Evolutionary conservation across 23 tunicate species (phyloP).

Genomic region (Pegea sp.): DNA sequence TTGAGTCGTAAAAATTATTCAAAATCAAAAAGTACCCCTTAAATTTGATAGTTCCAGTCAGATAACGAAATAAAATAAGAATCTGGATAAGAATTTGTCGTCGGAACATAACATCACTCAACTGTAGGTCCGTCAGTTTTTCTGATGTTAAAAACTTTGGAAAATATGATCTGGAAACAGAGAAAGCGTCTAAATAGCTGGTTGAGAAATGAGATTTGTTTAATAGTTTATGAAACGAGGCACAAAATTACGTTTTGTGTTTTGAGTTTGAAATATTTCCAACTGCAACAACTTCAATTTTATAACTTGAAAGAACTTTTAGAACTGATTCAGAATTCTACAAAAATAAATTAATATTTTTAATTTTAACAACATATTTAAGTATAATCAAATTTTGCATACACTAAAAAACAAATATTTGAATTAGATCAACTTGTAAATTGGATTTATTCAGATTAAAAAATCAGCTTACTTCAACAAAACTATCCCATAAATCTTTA

Average conservation of each 20-base stretch:
- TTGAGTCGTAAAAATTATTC: too few species aligned
- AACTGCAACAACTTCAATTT: constrained; percentile 31
- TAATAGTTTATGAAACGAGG: too few species aligned
- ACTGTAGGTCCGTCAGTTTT: constrained; percentile 62
- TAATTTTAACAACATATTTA: constrained; percentile 1
- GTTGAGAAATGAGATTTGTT: too few species aligned
- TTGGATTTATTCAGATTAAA: not conserved
- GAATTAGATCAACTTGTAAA: not conserved
- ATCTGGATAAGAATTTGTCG: constrained; percentile 79
- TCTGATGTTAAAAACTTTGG: constrained; percentile 88
- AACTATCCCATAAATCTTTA: constrained; percentile 59
- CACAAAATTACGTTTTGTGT: not conserved
- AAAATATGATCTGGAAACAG: constrained; percentile 45
- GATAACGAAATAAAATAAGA: constrained; percentile 80
- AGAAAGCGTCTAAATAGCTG: not conserved
- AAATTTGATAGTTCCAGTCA: constrained; percentile 67
- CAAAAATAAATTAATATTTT: not conserved
- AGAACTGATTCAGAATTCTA: constrained; percentile 59
- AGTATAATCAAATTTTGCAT: not conserved
- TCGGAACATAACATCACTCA: constrained; percentile 77
- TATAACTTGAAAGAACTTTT: constrained; percentile 62
- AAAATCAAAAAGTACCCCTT: constrained; percentile 18
- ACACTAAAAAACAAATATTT: not conserved
- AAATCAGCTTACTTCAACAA: constrained; percentile 9
- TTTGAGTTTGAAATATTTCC: not conserved